Evolutionary conservation across 2,113 vertebrate genomes (phyloP).

Genomic region (Cyanoderma ruficeps): DNA sequence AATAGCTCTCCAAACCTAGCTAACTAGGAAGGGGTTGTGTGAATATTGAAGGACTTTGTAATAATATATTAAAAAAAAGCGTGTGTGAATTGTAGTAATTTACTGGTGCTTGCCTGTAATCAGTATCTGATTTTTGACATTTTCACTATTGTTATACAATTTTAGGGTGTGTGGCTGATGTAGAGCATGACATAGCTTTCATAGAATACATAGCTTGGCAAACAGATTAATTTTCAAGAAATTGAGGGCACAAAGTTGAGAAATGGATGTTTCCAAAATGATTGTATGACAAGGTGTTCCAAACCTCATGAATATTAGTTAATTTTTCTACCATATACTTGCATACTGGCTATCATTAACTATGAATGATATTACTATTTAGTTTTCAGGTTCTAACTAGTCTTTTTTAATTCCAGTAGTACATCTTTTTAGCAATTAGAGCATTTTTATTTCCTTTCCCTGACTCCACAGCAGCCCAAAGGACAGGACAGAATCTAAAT

Average conservation of each 20-base stretch:
- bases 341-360: background rate
- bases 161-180: background rate
- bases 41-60: background rate
- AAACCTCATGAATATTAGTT: background rate
- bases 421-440: background rate
- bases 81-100: background rate
- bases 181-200: background rate
- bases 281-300: background rate
- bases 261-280: background rate
- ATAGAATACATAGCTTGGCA: background rate
- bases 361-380: background rate
- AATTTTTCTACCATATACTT: background rate
- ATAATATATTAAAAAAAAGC: background rate
- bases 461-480: background rate
- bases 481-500: background rate
- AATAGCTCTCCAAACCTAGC: background rate
- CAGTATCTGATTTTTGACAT: background rate
- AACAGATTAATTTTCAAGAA: background rate
- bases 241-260: background rate
- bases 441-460: background rate
- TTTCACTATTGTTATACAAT: background rate
- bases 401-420: accelerated
- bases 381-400: background rate
- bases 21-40: background rate
- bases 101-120: background rate